Percentiles rank a stretch among this genome's conserved stretches.
These are phyloP conservation scores for Melipona bicolor DNA, from an alignment of 2,888 invertebrate genomes.

Conservation along the genomic window DNA sequence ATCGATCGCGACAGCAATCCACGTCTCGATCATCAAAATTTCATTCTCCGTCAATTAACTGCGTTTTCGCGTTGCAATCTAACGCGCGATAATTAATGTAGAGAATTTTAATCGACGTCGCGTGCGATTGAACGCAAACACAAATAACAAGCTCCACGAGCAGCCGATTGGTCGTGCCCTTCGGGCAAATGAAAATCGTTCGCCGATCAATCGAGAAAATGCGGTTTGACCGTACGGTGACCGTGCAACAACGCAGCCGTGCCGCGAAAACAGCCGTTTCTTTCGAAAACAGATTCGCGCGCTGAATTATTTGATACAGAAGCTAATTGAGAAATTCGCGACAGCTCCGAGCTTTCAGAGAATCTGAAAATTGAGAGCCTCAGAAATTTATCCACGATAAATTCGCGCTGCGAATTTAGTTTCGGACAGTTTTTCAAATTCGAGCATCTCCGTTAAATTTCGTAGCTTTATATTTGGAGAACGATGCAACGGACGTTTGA, in stretches of 20 bases:
- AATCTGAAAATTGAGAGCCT: background rate
- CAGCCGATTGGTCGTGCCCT: background rate
- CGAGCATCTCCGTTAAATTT: background rate
- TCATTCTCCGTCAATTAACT: slow-evolving; percentile 51
- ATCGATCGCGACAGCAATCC: slow-evolving; percentile 10
- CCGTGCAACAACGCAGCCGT: slow-evolving; percentile 1
- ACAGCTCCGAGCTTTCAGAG: background rate
- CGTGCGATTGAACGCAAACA: slow-evolving; percentile 33
- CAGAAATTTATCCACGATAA: background rate
- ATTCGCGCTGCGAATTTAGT: background rate
- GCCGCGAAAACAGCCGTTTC: no score
- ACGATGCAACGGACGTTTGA: background rate
- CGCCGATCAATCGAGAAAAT: slow-evolving; percentile 19
- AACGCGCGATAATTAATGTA: slow-evolving; percentile 54
- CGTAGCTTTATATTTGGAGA: no score
- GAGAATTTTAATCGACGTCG: slow-evolving; percentile 54
- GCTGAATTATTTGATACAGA: background rate
- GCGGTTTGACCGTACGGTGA: background rate
- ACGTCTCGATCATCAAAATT: slow-evolving; percentile 38
- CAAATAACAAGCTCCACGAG: slow-evolving; percentile 43
- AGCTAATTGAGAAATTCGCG: background rate
- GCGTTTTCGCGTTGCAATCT: slow-evolving; percentile 47
- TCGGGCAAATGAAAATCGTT: slow-evolving; percentile 16
- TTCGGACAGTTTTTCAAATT: background rate
- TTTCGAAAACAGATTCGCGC: slow-evolving; percentile 21